Base-by-base conservation (phyloP, 2,113 vertebrate genomes). In the Oophaga pumilio region DNA sequence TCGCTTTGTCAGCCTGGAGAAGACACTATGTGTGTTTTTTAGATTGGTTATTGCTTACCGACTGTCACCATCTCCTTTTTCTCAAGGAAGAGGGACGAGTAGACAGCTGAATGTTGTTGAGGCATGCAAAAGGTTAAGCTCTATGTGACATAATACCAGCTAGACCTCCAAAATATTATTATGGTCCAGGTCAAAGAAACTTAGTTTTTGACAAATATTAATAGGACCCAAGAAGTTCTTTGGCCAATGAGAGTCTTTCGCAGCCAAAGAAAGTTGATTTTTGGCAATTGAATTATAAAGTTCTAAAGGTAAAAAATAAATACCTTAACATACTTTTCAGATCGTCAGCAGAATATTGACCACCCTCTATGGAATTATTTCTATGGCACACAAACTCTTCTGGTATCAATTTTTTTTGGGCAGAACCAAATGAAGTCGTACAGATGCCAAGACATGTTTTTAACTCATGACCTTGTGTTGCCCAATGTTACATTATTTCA, bases 1-100 rank as follows among this genome's bases (percentile, higher is more conserved):
- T 85, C 24, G 57, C 82, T 84, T 73, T 84, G 82, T 84, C 82
- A 84, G 82, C 68, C 82, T 28, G 68, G 56, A 84, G 82, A 52
- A 73, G 69, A 76, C 28, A 59, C 68, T 74, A 60, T 85, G 83
- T 76, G 22, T 84, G 18, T 17, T 57, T 33, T 84, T 20, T 12
- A 84, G 68, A 71, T 84, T 57, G 73, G 82, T 68, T 73, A 84
- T 73, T 56, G 24, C 64, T 59, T 74, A 85, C 83, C 69, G 26
- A n/a, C 53, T 85, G 83, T 85, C 83, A 71, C 17, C 6, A 15
- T 33, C 26, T 74, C 26, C 28, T 12, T 28, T 85, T 10, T n/a
- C 33, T 18, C 26, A 26, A 56, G 69, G 17, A 59, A 74, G 24
- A 76, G 28, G 14, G 69, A 76, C 53, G 76, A 20, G 60, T 60